A percentile compares a stretch with the other conserved stretches of the same genome.
Evolutionary conservation across 2,888 invertebrate genomes (phyloP).

Genomic region (Campoletis raptor): DNA sequence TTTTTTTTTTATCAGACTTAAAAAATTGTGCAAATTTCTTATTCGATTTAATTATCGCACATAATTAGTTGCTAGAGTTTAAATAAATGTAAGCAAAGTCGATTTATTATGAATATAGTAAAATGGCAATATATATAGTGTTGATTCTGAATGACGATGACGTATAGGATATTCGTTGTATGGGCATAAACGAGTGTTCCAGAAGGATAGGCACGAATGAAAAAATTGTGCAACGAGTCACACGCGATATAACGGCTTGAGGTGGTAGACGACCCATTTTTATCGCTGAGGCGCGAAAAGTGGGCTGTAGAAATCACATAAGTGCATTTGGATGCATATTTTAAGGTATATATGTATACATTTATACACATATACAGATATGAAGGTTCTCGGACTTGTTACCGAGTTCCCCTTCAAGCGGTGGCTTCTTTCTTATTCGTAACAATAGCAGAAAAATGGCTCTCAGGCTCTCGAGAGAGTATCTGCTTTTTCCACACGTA

Average conservation of each 20-base stretch:
- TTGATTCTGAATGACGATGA: conserved; percentile 8
- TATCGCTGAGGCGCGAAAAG: conserved; percentile 57
- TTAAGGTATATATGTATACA: neutral
- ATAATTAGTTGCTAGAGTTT: neutral
- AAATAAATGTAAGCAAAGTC: neutral
- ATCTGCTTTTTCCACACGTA: conserved; percentile 44
- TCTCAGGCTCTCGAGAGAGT: conserved; percentile 55
- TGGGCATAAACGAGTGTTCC: conserved; percentile 16
- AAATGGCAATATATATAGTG: neutral
- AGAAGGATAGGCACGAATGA: conserved; percentile 16
- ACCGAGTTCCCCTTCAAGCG: conserved; percentile 31
- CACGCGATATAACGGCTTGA: conserved; percentile 45
- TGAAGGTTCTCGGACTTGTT: conserved; percentile 30
- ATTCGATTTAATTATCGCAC: neutral
- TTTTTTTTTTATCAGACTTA: neutral
- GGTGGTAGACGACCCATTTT: conserved; percentile 58
- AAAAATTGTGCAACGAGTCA: conserved; percentile 43
- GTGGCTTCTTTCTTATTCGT: conserved; percentile 51
- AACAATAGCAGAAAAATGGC: conserved; percentile 62
- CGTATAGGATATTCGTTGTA: neutral
- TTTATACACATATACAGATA: neutral
- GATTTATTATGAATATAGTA: neutral
- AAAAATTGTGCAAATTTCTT: neutral
- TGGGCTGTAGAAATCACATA: conserved; percentile 57
- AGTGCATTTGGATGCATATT: conserved; percentile 22